A percentile compares a stretch with the other conserved stretches of the same genome.
phyloP scores from a whole-genome alignment of 2,113 vertebrate genomes.

The Antigone vipio region DNA sequence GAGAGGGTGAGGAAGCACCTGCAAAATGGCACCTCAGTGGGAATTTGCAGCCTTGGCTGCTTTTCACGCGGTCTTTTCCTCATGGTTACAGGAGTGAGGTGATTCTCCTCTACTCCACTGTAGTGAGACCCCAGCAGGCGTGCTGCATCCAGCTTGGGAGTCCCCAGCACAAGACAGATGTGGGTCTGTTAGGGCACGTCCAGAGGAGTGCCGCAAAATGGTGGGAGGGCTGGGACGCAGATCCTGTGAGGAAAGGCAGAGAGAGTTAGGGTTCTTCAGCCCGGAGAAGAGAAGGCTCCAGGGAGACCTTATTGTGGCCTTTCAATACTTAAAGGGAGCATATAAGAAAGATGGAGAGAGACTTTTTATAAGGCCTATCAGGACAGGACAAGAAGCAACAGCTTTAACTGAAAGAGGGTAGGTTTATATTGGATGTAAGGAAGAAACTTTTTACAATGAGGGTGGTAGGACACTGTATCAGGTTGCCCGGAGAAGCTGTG shows the following conservation, averaged over 20 bases:
- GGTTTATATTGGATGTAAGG: neutral
- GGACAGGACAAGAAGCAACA: neutral
- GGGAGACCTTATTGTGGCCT: neutral
- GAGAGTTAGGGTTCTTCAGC: neutral
- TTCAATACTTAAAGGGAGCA: accelerated
- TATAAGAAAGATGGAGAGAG: neutral
- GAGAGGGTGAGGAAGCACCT: no score
- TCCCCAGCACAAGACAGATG: neutral
- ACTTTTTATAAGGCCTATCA: accelerated
- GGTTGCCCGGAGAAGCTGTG: neutral
- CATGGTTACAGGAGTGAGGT: neutral
- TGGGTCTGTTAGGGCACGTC: accelerated
- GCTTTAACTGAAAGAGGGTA: neutral
- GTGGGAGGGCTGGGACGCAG: neutral
- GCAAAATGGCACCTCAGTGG: neutral
- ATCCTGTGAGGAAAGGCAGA: neutral
- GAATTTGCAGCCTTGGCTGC: neutral
- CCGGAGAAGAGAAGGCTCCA: accelerated
- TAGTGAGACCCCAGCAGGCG: neutral
- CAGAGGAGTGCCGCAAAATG: neutral
- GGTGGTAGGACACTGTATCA: neutral
- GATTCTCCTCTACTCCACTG: accelerated
- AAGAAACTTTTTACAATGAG: neutral
- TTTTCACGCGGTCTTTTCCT: accelerated
- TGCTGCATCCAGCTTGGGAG: neutral